Base-by-base conservation (phyloP, 2,797 vertebrate genomes). In the Eidolon dupreanum region DNA sequence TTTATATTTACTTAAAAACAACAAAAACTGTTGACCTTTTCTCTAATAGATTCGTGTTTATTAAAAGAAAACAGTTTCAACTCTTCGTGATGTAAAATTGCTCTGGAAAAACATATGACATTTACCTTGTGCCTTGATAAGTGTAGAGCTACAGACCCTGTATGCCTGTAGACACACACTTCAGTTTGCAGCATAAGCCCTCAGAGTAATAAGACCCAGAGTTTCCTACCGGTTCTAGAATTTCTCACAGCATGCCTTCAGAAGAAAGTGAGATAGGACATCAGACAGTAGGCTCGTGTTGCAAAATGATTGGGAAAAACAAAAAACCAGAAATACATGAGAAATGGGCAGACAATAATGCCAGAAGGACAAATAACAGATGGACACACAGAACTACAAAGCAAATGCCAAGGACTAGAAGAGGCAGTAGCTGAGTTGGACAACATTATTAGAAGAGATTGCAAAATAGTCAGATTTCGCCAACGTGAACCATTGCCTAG, bases 351-450 rank as follows among this genome's bases (percentile, higher is more conserved):
- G 96, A 97, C 97, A 85, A 61, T 97, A 98, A 98, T 94, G 97
- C 97, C 98, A 98, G 98, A 98, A 98, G 98, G 98, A 98, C 98
- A 98, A 98, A 98, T 97, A 98, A 98, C 98, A 98, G 98, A 98
- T 98, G 98, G 98, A 98, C 98, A 98, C 98, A 98, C 97, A 98
- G 98, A 98, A 98, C 96, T 97, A 95, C 91, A 98, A 98, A 97
- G 93, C 95, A 97, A 98, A 97, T 96, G 98, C 98, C 98, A 98
- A 98, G 98, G 97, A 98, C 95, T 91, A 96, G 97, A 98, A 98
- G 96, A 97, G 97, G 96, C 97, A 87, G 59, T 16, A 97, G 98
- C 98, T 97, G 96, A 98, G 97, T 98, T 98, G 98, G 97, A 97
- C 98, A 98, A 97, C 95, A 96, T 96, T 63, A 91, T 82, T 90